Percentiles rank a stretch among this genome's conserved stretches.
Conservation (phyloP, 2,113 vertebrate species). For the Myotis yumanensis region DNA sequence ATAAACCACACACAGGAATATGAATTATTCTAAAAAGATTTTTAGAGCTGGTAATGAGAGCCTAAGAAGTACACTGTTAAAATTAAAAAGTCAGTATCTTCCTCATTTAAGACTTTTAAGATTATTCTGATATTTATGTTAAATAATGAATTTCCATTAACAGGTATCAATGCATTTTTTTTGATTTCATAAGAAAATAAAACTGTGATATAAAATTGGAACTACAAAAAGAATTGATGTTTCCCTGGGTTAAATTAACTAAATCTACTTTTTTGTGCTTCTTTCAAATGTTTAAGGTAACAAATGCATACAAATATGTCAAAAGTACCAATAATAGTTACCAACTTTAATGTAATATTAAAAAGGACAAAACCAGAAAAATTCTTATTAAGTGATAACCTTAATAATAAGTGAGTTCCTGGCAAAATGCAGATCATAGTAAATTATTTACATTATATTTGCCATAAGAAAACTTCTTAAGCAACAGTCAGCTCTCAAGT, state of each 20-base stretch:
- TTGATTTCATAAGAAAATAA: slow-evolving; percentile 72
- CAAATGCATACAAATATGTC: slow-evolving; percentile 80
- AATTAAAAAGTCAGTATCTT: slow-evolving; percentile 55
- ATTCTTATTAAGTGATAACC: slow-evolving; percentile 78
- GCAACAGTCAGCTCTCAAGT: slow-evolving; percentile 80
- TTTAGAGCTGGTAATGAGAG: slow-evolving; percentile 41
- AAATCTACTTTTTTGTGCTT: slow-evolving; percentile 80
- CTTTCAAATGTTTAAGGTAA: slow-evolving; percentile 77
- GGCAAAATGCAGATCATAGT: slow-evolving; percentile 80
- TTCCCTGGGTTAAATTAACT: slow-evolving; percentile 78
- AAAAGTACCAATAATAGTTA: slow-evolving; percentile 77
- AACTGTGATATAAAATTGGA: slow-evolving; percentile 74
- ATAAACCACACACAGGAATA: slow-evolving; percentile 51
- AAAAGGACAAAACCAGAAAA: slow-evolving; percentile 78
- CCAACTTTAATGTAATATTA: slow-evolving; percentile 80
- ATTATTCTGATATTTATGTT: slow-evolving; percentile 60
- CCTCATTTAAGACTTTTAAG: slow-evolving; percentile 42
- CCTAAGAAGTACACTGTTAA: slow-evolving; percentile 65
- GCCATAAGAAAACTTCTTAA: slow-evolving; percentile 82
- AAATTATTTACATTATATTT: slow-evolving; percentile 84
- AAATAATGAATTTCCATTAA: slow-evolving; percentile 59
- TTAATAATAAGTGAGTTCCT: slow-evolving; percentile 77
- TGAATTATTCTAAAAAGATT: slow-evolving; percentile 53
- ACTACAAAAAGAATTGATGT: slow-evolving; percentile 66
- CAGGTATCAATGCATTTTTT: slow-evolving; percentile 55